Evolutionary conservation across 2,113 vertebrate genomes (phyloP), one percentile per base, ranked within the genome.

Genomic region (Equus quagga): DNA sequence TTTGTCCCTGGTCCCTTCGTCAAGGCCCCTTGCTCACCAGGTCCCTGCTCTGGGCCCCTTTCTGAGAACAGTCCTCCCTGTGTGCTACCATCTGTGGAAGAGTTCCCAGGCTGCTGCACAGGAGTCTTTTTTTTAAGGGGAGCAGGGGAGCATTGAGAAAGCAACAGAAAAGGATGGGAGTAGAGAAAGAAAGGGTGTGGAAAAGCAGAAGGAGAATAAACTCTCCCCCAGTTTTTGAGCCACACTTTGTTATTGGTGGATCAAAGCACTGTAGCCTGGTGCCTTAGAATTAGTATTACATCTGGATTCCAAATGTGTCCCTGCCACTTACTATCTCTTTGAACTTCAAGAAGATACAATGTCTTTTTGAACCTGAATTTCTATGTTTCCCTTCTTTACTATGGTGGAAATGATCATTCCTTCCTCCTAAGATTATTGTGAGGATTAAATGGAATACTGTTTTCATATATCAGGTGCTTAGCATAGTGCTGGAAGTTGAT

Each of bases 91-190:
- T 28, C 26, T 51, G 21, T 54, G 70, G 31, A 46, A 31, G 36
- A 89, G 60, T 21, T 72, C 11, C 54, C 33, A 33, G 64, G 24
- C 60, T 60, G 23, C 49, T 62, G 8, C 9, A 44, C 13, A 69
- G 26, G 9, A 21, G 10, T 88, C 26, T 33, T 26, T 18, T 67
- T 8, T 6, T 0, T 41, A 41, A 41, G 18, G 28, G n/a, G 23
- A 4, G 0, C 1, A 12, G 0, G 12, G 6, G 0, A 2, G 1
- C 17, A 9, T 46, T 23, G 11, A 78, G 26, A 3, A 19, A 69
- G 26, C 70, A 26, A 41, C 26, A 94, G 24, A 7, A 92, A 89
- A 26, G 6, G 8, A 56, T 70, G 51, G 8, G 10, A 64, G 6
- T 11, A 11, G 13, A 7, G 17, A 8, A 67, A 92, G 26, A 6